Base-by-base conservation (phyloP, 2,888 invertebrate species). In the Heliconius aoede region DNA sequence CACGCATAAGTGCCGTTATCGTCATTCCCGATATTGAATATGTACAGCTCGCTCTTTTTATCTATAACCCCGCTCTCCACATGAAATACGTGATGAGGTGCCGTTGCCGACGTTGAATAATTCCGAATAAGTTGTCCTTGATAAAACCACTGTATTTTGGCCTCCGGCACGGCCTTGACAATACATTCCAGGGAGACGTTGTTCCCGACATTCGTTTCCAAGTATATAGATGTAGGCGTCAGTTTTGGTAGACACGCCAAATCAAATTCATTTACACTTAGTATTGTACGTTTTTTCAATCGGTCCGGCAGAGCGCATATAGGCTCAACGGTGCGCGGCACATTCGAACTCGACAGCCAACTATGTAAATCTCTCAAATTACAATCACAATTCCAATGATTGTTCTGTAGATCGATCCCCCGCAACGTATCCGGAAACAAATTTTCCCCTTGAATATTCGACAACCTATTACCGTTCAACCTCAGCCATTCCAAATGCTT, bases 361-460 rank as follows among this genome's bases (percentile, higher is more conserved):
- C 95, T 91, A 86, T 97, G 96, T 85, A 98, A 92, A 84, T 97
- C 96, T 82, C 96, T 93, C 85, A 98, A 94, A 83, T 96, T 95
- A 89, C 98, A 98, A 90, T 98, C 97, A 90, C 98, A 98, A 83
- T 96, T 95, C 98, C 98, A 98, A 81, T 97, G 97, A 95, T 98
- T 98, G 88, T 96, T 97, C 88, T 98, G 97, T 82, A 98, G 92
- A 85, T 97, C 96, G 77, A 98, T 95, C 77, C 97, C 97, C 84
- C 97, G 96, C 82, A 98, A 92, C 71, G 96, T 96, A 79, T 96
- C 96, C n/a, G 97, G 97, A 73, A 97, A 95, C 84, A 97, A 96
- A 85, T 95, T 95, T 77, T 94, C 95, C 68, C 97, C 97, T 86
- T 96, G 95, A 83, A 98, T 95, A 84, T 95, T 95, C 76, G 96